Base-by-base conservation (phyloP, 2,888 invertebrate species). In the Drosophila fulvimacula region DNA sequence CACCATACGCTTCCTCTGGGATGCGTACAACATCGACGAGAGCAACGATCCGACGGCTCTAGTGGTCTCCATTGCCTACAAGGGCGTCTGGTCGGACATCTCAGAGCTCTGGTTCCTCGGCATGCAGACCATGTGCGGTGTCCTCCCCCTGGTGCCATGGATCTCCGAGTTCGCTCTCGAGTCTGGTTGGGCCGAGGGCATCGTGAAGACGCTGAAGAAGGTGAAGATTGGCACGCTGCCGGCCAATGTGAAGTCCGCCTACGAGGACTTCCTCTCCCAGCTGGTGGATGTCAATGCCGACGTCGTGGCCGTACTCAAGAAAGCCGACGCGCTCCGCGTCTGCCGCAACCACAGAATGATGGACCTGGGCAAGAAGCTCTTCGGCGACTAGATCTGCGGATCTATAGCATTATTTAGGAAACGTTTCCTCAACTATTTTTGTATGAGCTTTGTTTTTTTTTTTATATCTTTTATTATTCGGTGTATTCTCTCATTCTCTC, bases 101-200 rank as follows among this genome's bases (percentile, higher is more conserved):
- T 96, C 96, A 91, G 98, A 98, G 90, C 93, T 98, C 15, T 98
- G 98, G 98, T 98, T 97, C 92, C 93, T 98, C 70, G 98, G 98
- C 24, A 97, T 98, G 97, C 98, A 98, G 92, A 97, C 98, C 1
- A 96, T 98, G 94, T 95, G 97, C 88, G 95, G 95, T 36, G 95
- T 97, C 0, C 92, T 98, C 42, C 95, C 96, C 19, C 94, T 95
- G 69, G 95, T 97, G 70, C 97, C 97, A 5, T 97, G 97, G 97
- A 95, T 97, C 72, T 96, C 97, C 0, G 97, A 97, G 88, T 97
- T 97, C 92, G 96, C 97, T 5, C 95, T 98, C 69, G 98, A 98
- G 88, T 97, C 97, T 91, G 98, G 98, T n/a, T 98, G 98, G 97
- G 96, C 97, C 5, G 96, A 97, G 90, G 97, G 97, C 13, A 97